Percentiles rank a stretch among this genome's conserved stretches.
phyloP scores from a whole-genome alignment of 2,888 invertebrate genomes.

The Andrena hattorfiana region DNA sequence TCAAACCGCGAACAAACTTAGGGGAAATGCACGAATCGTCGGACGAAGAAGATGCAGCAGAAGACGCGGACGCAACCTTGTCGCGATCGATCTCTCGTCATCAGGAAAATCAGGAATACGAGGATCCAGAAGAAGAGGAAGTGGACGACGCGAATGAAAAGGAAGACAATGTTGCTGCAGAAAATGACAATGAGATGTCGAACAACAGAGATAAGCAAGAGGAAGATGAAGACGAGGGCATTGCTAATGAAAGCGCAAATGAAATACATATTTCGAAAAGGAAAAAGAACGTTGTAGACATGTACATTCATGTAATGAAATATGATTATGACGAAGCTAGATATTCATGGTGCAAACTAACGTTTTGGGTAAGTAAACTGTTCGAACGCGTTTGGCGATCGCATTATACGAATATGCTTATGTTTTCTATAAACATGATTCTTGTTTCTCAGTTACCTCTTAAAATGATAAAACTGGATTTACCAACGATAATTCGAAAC shows the following conservation, averaged over 20 bases:
- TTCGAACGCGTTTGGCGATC: not conserved
- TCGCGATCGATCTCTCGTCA: constrained; percentile 82
- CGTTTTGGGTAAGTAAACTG: constrained; percentile 88
- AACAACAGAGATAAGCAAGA: constrained; percentile 81
- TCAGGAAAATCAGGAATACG: constrained; percentile 86
- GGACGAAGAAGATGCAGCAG: constrained; percentile 89
- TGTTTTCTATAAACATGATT: not conserved
- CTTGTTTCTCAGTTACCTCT: constrained; percentile 86
- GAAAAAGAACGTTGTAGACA: constrained; percentile 83
- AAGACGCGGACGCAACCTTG: constrained; percentile 85
- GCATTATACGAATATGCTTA: not conserved
- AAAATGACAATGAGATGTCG: constrained; percentile 85
- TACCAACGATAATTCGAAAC: constrained; percentile 90
- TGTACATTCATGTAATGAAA: constrained; percentile 86
- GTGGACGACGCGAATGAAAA: constrained; percentile 82
- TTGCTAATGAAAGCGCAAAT: constrained; percentile 70
- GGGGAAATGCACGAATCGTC: constrained; percentile 87
- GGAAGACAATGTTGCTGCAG: constrained; percentile 83
- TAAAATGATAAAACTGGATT: constrained; percentile 89
- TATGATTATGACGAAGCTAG: constrained; percentile 92
- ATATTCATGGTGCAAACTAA: constrained; percentile 94
- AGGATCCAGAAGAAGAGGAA: constrained; percentile 86
- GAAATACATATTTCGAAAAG: constrained; percentile 65
- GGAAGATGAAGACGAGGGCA: constrained; percentile 82
- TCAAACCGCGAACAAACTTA: constrained; percentile 63